Evolutionary conservation across 2,113 vertebrate genomes (phyloP).

Genomic region (Passer montanus): DNA sequence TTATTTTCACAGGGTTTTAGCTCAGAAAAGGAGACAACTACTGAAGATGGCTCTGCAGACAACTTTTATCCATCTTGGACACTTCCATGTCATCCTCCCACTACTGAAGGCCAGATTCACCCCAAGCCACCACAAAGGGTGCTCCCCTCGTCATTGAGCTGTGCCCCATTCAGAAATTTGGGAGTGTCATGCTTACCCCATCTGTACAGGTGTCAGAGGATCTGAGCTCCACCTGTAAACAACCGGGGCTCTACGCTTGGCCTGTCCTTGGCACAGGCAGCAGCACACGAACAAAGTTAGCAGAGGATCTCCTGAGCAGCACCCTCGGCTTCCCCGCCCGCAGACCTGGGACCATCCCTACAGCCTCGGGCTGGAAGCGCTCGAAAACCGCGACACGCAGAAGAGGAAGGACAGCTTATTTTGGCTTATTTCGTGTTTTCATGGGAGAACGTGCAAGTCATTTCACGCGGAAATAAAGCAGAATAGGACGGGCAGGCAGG

Average conservation of each 20-base stretch:
- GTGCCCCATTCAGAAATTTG: rapidly evolving
- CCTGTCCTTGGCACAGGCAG: neutral
- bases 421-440: neutral
- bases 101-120: neutral
- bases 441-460: neutral
- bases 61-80: neutral
- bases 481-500: neutral
- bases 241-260: rapidly evolving
- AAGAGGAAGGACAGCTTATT: neutral
- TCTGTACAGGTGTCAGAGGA: neutral
- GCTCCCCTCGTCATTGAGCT: too few relatives aligned
- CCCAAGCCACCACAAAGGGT: neutral
- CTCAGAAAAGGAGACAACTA: neutral
- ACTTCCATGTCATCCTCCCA: neutral
- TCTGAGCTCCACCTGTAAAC: neutral
- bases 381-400: neutral
- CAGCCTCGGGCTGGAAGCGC: neutral
- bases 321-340: neutral
- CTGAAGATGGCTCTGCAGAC: neutral
- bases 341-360: neutral
- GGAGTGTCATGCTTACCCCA: neutral
- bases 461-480: neutral
- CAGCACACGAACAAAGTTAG: neutral
- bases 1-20: rapidly evolving
- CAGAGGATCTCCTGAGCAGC: neutral